Conservation (phyloP, 2,797 vertebrate genomes). For the Acanthiza pusilla region DNA sequence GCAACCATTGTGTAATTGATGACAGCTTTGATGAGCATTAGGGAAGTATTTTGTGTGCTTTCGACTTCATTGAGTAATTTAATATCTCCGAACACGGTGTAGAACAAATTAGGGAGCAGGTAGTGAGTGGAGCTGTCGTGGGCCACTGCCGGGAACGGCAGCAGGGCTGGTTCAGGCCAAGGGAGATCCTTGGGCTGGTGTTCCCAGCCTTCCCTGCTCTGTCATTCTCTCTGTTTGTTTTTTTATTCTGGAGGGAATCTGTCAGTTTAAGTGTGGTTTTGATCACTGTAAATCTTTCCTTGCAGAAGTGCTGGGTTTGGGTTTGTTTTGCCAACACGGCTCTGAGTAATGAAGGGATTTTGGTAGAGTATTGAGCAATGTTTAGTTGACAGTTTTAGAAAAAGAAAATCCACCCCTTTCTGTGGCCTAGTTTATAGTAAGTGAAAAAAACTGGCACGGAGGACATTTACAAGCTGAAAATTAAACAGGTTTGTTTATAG, state of each 20-base stretch:
- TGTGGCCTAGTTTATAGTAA: not conserved
- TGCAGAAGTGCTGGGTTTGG: not conserved
- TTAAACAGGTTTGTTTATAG: conserved; percentile 32
- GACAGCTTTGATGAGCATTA: not conserved
- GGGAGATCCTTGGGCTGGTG: not conserved
- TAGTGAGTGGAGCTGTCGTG: not conserved
- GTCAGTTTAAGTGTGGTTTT: not conserved
- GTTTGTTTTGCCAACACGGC: not conserved
- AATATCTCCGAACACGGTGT: not conserved
- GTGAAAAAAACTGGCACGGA: not conserved
- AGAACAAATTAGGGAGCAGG: not conserved
- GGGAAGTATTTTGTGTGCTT: not conserved
- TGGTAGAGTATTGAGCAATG: not conserved
- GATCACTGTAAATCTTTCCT: not conserved
- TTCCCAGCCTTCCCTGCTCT: not conserved
- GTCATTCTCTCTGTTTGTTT: not conserved
- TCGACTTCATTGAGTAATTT: not conserved
- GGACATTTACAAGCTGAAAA: not conserved
- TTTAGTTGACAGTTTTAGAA: not conserved
- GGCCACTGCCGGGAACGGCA: rapidly evolving
- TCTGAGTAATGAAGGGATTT: not conserved
- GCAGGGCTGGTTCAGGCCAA: not conserved
- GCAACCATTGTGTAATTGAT: not conserved
- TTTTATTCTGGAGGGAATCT: not conserved
- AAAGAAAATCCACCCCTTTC: not conserved